phyloP scores from a whole-genome alignment of 2,888 invertebrate species.

The Agonopterix alstromeriana region DNA sequence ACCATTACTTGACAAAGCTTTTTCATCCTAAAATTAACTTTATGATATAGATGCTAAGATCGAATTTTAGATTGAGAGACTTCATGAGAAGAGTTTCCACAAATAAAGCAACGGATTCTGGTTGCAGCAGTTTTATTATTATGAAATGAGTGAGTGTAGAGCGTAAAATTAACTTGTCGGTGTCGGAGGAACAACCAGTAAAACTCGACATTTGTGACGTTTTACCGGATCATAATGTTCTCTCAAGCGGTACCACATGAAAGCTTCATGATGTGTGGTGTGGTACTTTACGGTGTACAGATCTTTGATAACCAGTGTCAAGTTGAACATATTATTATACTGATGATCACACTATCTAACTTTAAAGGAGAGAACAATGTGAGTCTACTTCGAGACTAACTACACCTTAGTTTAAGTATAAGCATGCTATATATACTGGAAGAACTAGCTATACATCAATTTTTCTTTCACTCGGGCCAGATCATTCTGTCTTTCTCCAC shows the following conservation, averaged over 20 bases:
- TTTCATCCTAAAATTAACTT: not conserved
- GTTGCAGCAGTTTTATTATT: constrained; percentile 38
- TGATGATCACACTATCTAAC: no score
- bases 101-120: constrained; percentile 26
- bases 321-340: no score
- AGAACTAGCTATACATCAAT: no score
- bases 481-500: no score
- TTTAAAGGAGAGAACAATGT: no score
- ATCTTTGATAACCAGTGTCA: no score
- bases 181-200: constrained; percentile 11
- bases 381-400: no score
- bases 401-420: no score
- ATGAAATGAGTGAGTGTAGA: constrained; percentile 39
- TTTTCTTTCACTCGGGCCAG: no score
- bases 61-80: no score
- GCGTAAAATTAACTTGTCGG: constrained; percentile 33
- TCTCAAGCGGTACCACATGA: not conserved
- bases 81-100: constrained; percentile 19
- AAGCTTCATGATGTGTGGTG: not conserved
- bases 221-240: constrained; percentile 7
- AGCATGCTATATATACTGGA: no score
- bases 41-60: not conserved
- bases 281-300: no score
- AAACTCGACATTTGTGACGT: constrained; percentile 14
- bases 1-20: not conserved